phyloP scores from a whole-genome alignment of 2,888 invertebrate genomes.

The Agrotis puta region DNA sequence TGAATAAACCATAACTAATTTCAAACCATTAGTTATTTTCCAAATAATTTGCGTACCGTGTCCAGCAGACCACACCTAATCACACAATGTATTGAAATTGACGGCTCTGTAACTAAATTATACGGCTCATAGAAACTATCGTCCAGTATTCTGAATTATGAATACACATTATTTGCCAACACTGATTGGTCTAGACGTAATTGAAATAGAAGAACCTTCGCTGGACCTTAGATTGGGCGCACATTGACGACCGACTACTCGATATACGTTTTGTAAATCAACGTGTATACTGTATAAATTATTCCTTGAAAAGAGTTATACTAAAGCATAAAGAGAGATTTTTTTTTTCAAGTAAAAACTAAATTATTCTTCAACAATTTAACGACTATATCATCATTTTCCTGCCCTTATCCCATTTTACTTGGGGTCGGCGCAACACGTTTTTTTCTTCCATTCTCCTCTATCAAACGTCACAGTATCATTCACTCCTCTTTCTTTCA shows the following conservation, averaged over 20 bases:
- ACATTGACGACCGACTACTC: neutral
- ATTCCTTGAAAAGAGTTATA: too few relatives aligned
- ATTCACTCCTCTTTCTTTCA: too few relatives aligned
- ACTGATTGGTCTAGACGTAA: slow-evolving; percentile 26
- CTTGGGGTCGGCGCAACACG: too few relatives aligned
- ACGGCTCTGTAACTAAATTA: slow-evolving; percentile 39
- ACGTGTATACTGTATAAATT: too few relatives aligned
- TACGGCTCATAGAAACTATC: slow-evolving; percentile 26
- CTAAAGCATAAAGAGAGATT: too few relatives aligned
- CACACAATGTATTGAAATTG: slow-evolving; percentile 36
- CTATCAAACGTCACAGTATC: too few relatives aligned
- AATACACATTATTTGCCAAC: slow-evolving; percentile 41
- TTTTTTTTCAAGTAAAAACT: too few relatives aligned
- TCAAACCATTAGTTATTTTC: slow-evolving; percentile 27
- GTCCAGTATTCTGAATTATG: slow-evolving; percentile 42
- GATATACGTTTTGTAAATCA: too few relatives aligned
- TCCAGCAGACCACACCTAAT: slow-evolving; percentile 42
- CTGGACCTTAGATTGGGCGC: slow-evolving; percentile 6
- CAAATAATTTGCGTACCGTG: slow-evolving; percentile 30
- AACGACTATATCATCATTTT: too few relatives aligned
- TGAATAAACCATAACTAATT: slow-evolving; percentile 27
- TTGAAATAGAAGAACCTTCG: slow-evolving; percentile 16
- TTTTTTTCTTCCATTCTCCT: too few relatives aligned
- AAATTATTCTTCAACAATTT: too few relatives aligned
- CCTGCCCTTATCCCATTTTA: too few relatives aligned